Percentiles rank a stretch among this genome's conserved stretches.
Conservation (phyloP, 2,797 vertebrate genomes). For the Syncerus caffer region DNA sequence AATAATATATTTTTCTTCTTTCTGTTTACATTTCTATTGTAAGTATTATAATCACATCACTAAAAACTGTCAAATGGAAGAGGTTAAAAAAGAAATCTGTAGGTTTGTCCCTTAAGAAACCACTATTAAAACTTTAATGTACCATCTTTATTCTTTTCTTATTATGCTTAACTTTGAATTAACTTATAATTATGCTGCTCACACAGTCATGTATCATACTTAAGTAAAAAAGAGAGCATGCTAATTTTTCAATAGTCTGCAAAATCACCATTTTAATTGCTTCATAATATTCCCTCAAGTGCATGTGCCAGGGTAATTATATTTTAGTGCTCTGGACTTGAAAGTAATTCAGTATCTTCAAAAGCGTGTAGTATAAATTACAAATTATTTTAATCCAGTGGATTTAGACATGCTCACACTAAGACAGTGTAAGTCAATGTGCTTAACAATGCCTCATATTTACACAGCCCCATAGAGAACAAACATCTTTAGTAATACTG, state of each 20-base stretch:
- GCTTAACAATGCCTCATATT: background rate
- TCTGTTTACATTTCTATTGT: background rate
- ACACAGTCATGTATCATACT: conserved; percentile 48
- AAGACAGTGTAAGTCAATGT: background rate
- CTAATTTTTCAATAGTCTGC: conserved; percentile 67
- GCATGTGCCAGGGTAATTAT: conserved; percentile 60
- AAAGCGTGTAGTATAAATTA: conserved; percentile 53
- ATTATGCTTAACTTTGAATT: conserved; percentile 39
- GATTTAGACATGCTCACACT: background rate
- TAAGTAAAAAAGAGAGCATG: conserved; percentile 52
- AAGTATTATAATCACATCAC: background rate
- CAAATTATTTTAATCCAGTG: conserved; percentile 62
- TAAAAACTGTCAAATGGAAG: conserved; percentile 4
- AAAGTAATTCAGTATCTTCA: conserved; percentile 64
- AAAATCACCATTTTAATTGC: conserved; percentile 74
- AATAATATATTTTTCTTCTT: background rate
- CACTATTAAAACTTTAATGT: background rate
- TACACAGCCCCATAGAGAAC: background rate
- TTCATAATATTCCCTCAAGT: conserved; percentile 70
- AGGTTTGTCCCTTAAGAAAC: conserved; percentile 8
- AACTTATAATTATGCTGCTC: conserved; percentile 52
- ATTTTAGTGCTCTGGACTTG: conserved; percentile 63
- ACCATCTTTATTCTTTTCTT: conserved; percentile 34
- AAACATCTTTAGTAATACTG: background rate
- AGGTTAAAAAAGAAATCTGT: conserved; percentile 13